These are phyloP conservation scores for Pheosia gnoma DNA, from an alignment of 2,888 invertebrate species.

Conservation along the genomic window DNA sequence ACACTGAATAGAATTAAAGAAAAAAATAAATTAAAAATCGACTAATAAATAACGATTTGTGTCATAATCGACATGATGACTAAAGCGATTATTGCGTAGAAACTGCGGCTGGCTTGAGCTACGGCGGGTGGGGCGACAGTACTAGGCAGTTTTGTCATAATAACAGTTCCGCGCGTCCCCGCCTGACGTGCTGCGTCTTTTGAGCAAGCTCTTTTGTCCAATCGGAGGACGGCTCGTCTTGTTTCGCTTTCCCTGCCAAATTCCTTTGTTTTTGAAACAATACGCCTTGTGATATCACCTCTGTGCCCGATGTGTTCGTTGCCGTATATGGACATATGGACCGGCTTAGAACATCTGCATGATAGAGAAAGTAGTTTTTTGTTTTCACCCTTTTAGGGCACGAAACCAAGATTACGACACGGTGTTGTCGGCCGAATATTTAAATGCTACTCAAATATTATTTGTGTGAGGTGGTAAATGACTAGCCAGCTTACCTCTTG, in stretches of 20 bases:
- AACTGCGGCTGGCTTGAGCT: conserved; percentile 43
- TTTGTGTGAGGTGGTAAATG: no score
- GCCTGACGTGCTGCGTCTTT: conserved; percentile 13
- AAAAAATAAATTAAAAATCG: conserved; percentile 1
- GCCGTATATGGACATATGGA: background rate
- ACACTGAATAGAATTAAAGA: conserved; percentile 3
- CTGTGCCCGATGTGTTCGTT: background rate
- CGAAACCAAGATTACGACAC: no score
- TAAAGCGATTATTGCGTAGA: conserved; percentile 58
- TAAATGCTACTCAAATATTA: no score
- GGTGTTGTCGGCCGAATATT: no score
- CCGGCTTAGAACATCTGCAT: background rate
- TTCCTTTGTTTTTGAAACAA: conserved; percentile 21
- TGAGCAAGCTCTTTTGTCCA: conserved; percentile 23
- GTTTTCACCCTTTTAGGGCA: background rate
- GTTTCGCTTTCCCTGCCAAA: conserved; percentile 31
- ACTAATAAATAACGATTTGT: conserved; percentile 49
- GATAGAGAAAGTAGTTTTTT: conserved; percentile 1
- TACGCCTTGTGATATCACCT: background rate
- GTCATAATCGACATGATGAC: conserved; percentile 51
- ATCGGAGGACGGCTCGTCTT: conserved; percentile 17
- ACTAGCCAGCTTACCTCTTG: no score
- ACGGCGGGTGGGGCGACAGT: conserved; percentile 48
- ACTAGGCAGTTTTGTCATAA: conserved; percentile 22
- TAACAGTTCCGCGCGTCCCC: background rate